phyloP scores from a whole-genome alignment of 2,113 vertebrate species.

The Lampris megalopsis region DNA sequence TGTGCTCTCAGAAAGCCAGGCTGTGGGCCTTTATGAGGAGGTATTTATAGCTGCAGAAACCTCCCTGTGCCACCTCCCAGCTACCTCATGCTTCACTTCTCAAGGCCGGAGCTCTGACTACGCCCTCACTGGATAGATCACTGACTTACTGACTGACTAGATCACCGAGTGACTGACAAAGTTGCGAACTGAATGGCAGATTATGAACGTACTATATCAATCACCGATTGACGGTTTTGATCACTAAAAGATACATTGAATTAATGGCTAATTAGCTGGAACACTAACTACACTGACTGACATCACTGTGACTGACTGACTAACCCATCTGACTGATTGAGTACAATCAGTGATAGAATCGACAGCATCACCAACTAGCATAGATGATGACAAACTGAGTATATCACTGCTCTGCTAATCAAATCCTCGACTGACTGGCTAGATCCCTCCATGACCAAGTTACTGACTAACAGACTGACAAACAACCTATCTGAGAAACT shows the following conservation, averaged over 20 bases:
- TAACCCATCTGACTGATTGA: too few species aligned
- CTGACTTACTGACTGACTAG: slow-evolving; percentile 54
- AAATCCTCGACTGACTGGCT: slow-evolving; percentile 37
- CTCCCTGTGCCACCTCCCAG: slow-evolving; percentile 53
- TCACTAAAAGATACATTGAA: too few species aligned
- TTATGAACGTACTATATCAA: too few species aligned
- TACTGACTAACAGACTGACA: neutral
- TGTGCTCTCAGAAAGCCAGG: slow-evolving; percentile 68
- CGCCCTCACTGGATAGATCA: neutral
- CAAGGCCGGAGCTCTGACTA: slow-evolving; percentile 22
- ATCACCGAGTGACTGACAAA: slow-evolving; percentile 11
- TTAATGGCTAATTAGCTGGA: too few species aligned
- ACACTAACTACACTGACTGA: too few species aligned
- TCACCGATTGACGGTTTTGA: too few species aligned
- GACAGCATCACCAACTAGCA: too few species aligned
- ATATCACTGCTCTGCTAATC: too few species aligned
- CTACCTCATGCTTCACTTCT: slow-evolving; percentile 58
- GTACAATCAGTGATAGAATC: too few species aligned
- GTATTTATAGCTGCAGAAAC: slow-evolving; percentile 82
- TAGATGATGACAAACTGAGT: too few species aligned
- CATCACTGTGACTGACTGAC: too few species aligned
- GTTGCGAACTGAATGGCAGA: too few species aligned
- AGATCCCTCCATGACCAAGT: slow-evolving; percentile 15
- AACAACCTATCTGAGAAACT: neutral
- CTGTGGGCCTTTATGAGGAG: slow-evolving; percentile 52